A percentile compares a stretch with the other conserved stretches of the same genome.
phyloP scores from a whole-genome alignment of 2,888 invertebrate species.

The Eristalis tenax region DNA sequence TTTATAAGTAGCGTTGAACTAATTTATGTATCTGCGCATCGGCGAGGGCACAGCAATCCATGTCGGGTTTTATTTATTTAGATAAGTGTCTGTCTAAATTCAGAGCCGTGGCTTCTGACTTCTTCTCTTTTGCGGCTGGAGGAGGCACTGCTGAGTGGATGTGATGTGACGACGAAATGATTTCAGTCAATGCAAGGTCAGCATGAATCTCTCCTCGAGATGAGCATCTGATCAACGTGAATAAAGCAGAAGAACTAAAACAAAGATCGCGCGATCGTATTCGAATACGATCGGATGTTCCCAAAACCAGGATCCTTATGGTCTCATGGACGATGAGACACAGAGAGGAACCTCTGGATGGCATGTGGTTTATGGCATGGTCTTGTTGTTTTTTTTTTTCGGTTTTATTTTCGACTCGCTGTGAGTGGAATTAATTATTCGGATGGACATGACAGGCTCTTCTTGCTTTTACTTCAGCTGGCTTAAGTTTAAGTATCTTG shows the following conservation, averaged over 20 bases:
- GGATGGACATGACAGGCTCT: conserved; percentile 50
- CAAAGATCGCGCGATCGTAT: neutral
- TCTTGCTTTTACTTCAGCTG: conserved; percentile 22
- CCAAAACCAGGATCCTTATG: conserved; percentile 12
- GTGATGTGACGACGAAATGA: neutral
- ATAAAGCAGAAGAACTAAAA: neutral
- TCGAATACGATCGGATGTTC: neutral
- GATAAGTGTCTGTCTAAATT: conserved; percentile 37
- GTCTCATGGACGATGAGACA: conserved; percentile 2
- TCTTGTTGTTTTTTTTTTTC: neutral
- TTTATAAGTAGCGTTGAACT: conserved; percentile 53
- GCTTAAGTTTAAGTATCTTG: neutral
- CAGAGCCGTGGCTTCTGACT: conserved; percentile 12
- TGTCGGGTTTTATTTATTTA: conserved; percentile 45
- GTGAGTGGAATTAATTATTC: conserved; percentile 35
- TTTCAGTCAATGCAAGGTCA: conserved; percentile 47
- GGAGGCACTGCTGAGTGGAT: neutral
- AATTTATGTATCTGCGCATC: conserved; percentile 48
- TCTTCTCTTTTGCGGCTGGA: neutral
- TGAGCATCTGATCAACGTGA: neutral
- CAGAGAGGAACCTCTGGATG: neutral
- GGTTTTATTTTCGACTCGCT: neutral
- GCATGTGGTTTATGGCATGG: neutral
- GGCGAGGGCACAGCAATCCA: neutral
- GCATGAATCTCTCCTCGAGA: conserved; percentile 27